Evolutionary conservation across 2,113 vertebrate genomes (phyloP).

Genomic region (Marmota monax): DNA sequence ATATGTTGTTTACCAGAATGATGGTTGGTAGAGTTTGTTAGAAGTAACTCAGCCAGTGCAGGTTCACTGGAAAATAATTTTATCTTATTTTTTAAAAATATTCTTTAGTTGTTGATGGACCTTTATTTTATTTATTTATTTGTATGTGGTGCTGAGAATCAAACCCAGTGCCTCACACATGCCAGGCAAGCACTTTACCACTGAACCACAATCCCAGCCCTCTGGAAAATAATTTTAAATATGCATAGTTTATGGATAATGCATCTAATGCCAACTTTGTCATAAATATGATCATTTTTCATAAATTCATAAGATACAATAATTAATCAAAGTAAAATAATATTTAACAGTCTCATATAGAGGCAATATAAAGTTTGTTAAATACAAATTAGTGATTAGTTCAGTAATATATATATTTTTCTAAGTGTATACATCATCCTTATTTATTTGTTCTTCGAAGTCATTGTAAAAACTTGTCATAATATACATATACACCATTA

Average conservation of each 20-base stretch:
- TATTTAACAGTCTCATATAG: slow-evolving; percentile 26
- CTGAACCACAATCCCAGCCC: too few species aligned
- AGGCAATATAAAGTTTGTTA: not conserved
- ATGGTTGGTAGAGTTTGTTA: not conserved
- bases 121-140: too few species aligned
- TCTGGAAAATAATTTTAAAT: slow-evolving; percentile 48
- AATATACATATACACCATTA: not conserved
- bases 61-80: slow-evolving; percentile 47
- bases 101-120: too few species aligned
- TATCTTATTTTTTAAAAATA: not conserved
- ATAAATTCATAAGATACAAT: slow-evolving; percentile 30
- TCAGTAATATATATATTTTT: not conserved
- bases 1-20: slow-evolving; percentile 31
- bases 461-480: slow-evolving; percentile 55
- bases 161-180: too few species aligned
- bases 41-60: not conserved
- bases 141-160: too few species aligned
- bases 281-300: not conserved
- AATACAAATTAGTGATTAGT: slow-evolving; percentile 27
- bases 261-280: not conserved
- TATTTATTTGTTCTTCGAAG: slow-evolving; percentile 49
- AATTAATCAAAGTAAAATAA: slow-evolving; percentile 50
- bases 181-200: too few species aligned
- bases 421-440: not conserved
- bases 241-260: not conserved